Base-by-base conservation (phyloP, 2,888 invertebrate genomes). In the Lasioglossum morio region DNA sequence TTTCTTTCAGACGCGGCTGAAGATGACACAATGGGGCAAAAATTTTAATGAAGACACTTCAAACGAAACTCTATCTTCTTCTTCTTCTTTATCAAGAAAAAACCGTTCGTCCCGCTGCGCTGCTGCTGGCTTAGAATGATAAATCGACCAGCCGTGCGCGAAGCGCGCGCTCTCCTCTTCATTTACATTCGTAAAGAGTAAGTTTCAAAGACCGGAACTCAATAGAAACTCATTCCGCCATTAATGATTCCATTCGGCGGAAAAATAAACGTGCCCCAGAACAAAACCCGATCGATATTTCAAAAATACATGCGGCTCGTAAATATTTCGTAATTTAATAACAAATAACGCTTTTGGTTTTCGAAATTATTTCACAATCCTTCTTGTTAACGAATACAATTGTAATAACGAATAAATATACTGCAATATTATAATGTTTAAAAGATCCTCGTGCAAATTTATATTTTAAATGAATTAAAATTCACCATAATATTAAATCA, bases 111-210 rank as follows among this genome's bases (percentile, higher is more conserved):
- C 34, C 66, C 46, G 46, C 46, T 46, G 8, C 14, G 60, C 27
- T n/a, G 53, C 53, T 57, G 53, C 53, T 57, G 37, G 34, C 69
- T 69, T 69, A 34, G 69, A 69, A 69, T 69, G 69, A 69, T 69
- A 37, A 37, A 69, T 69, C 69, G 69, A 69, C 10, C 69, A 23
- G 34, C 34, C 34, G 34, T 69, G 37, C 69, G 66, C 34, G 66
- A 66, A 34, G 5, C 63, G 27, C 27, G 63, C 27, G 63, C 19
- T 10, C 19, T 10, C 30, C 19, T 10, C 34, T 8, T 23, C 69
- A 69, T 69, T 69, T 69, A 69, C 69, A 69, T 69, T 34, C 69
- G 69, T 69, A 23, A 37, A 69, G 69, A 69, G 69, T 69, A 19
- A 34, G 19, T 66, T 66, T 34, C 66, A 34, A 69, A 69, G 34